Percentiles rank a stretch among this genome's conserved stretches.
Evolutionary conservation across 1,140 invertebrate genomes (phyloP).

Genomic region (Drosophila setifemur): DNA sequence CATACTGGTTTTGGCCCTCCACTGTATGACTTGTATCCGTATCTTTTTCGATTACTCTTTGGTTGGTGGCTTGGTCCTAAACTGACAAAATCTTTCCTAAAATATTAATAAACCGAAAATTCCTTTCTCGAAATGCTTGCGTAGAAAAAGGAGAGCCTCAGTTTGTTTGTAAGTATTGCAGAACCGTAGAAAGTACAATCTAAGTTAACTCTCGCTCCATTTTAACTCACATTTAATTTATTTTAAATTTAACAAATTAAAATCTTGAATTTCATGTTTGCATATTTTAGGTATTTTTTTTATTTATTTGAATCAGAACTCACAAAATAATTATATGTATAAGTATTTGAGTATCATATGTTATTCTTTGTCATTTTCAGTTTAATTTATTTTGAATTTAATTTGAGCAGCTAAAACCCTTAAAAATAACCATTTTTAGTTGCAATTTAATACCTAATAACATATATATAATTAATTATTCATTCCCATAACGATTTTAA

Average conservation of each 20-base stretch:
- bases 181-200: background rate
- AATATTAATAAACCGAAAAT: background rate
- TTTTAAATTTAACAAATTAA: background rate
- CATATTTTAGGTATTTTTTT: no score
- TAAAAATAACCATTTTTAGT: no score
- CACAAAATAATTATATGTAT: no score
- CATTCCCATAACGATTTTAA: no score
- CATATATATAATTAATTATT: no score
- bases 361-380: no score
- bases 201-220: background rate
- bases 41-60: slow-evolving; percentile 21
- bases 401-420: no score
- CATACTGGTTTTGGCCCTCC: slow-evolving; percentile 6
- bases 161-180: slow-evolving; percentile 77
- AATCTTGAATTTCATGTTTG: background rate
- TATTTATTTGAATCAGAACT: no score
- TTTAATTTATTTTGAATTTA: no score
- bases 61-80: slow-evolving; percentile 67
- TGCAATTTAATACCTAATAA: no score
- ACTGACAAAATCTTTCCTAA: slow-evolving; percentile 1
- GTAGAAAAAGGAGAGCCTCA: slow-evolving; percentile 81
- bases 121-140: slow-evolving; percentile 50
- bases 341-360: no score
- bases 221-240: background rate
- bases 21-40: background rate